phyloP scores from a whole-genome alignment of 2,797 vertebrate genomes.

The Cyclura pinguis region DNA sequence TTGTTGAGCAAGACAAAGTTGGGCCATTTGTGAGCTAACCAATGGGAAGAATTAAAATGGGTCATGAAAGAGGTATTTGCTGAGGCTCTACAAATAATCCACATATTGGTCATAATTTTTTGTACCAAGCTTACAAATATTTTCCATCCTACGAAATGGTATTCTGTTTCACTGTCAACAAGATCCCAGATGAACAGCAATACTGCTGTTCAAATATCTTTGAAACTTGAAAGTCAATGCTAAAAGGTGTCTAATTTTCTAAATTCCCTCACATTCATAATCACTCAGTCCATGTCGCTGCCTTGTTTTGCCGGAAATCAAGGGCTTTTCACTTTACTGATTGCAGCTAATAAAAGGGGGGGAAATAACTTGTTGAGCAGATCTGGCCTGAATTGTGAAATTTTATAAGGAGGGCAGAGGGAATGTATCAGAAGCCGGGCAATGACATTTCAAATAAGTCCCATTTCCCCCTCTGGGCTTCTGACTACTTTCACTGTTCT shows the following conservation, averaged over 20 bases:
- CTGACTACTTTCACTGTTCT: slow-evolving; percentile 23
- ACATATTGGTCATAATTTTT: background rate
- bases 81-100: no score
- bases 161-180: slow-evolving; percentile 3
- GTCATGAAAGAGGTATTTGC: background rate
- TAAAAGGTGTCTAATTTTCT: slow-evolving; percentile 17
- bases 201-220: slow-evolving; percentile 5
- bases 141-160: background rate
- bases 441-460: slow-evolving; percentile 2
- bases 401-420: slow-evolving; percentile 3
- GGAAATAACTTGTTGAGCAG: background rate
- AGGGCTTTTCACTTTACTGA: background rate
- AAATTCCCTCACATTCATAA: background rate
- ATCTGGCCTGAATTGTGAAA: slow-evolving; percentile 9
- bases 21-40: background rate
- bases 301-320: slow-evolving; percentile 18
- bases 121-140: background rate
- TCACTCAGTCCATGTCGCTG: background rate
- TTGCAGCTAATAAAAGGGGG: slow-evolving; percentile 2
- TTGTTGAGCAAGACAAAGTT: background rate
- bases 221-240: slow-evolving; percentile 2
- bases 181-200: background rate
- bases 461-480: slow-evolving; percentile 23
- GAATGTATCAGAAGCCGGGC: background rate
- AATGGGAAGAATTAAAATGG: background rate